These are phyloP conservation scores for Helicoverpa zea DNA, from an alignment of 1,140 invertebrate genomes.

Conservation along the genomic window DNA sequence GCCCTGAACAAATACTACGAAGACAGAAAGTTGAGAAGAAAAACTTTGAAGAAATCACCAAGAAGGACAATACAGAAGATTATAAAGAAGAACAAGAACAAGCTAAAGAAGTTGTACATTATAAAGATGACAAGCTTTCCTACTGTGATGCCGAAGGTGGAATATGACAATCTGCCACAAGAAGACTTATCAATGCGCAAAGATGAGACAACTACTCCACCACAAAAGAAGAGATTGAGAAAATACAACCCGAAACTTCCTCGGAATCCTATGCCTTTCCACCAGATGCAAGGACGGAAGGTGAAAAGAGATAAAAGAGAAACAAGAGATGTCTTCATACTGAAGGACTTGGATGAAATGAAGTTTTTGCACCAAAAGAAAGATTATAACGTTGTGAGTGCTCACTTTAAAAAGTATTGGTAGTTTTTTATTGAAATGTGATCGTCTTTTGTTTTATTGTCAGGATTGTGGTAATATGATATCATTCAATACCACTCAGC, in stretches of 20 bases:
- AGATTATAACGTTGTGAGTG: conserved; percentile 68
- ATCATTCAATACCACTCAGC: too few species aligned
- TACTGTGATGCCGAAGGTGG: conserved; percentile 52
- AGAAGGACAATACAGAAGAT: conserved; percentile 81
- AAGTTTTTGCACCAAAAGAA: conserved; percentile 69
- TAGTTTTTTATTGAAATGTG: conserved; percentile 33
- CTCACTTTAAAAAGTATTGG: conserved; percentile 75
- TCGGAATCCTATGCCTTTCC: conserved; percentile 75
- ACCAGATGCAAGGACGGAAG: conserved; percentile 63
- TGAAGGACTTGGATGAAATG: conserved; percentile 78
- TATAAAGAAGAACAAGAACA: conserved; percentile 73
- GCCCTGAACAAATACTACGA: conserved; percentile 61
- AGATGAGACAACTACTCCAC: conserved; percentile 47
- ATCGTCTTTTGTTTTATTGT: not conserved
- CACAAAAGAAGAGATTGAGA: conserved; percentile 56
- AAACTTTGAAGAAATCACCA: conserved; percentile 68
- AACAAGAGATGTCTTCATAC: conserved; percentile 62
- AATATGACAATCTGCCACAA: conserved; percentile 45
- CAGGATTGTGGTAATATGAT: not conserved
- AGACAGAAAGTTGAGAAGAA: conserved; percentile 63
- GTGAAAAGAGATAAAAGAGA: conserved; percentile 67
- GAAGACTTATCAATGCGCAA: conserved; percentile 51
- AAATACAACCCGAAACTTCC: conserved; percentile 66
- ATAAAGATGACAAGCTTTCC: conserved; percentile 59
- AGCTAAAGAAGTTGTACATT: conserved; percentile 65